Percentiles rank a stretch among this genome's conserved stretches.
Conservation (phyloP, 2,113 vertebrate species). For the Spermophilus dauricus region DNA sequence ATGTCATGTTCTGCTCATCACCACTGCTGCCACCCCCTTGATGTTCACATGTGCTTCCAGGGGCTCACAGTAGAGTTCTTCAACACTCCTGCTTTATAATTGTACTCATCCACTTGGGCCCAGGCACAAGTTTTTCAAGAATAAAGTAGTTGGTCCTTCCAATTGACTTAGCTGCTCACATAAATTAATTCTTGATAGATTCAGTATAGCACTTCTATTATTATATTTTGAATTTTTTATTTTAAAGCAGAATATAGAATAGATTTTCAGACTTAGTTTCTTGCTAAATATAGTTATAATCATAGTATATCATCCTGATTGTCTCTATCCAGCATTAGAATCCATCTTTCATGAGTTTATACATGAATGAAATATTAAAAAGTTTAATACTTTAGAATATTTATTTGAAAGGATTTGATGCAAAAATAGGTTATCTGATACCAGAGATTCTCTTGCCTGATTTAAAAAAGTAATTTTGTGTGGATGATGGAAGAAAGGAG, state of each 20-base stretch:
- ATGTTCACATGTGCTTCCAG: fast-evolving
- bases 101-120: background rate
- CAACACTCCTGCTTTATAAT: background rate
- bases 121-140: background rate
- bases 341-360: background rate
- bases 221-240: background rate
- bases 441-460: background rate
- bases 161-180: background rate
- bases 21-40: fast-evolving
- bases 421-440: background rate
- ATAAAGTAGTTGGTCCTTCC: background rate
- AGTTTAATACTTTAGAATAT: background rate
- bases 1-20: background rate
- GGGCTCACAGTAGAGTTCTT: background rate
- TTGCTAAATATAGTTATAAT: slow-evolving; percentile 9
- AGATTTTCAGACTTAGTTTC: background rate
- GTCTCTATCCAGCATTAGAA: background rate
- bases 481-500: background rate
- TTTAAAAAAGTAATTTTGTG: background rate
- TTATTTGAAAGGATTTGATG: background rate
- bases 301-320: background rate
- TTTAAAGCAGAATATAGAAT: background rate
- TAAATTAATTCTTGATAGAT: background rate
- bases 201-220: background rate
- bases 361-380: background rate